A percentile compares a stretch with the other conserved stretches of the same genome.
Evolutionary conservation across 2,113 vertebrate species (phyloP).

Genomic region (Paraplagusia blochii): DNA sequence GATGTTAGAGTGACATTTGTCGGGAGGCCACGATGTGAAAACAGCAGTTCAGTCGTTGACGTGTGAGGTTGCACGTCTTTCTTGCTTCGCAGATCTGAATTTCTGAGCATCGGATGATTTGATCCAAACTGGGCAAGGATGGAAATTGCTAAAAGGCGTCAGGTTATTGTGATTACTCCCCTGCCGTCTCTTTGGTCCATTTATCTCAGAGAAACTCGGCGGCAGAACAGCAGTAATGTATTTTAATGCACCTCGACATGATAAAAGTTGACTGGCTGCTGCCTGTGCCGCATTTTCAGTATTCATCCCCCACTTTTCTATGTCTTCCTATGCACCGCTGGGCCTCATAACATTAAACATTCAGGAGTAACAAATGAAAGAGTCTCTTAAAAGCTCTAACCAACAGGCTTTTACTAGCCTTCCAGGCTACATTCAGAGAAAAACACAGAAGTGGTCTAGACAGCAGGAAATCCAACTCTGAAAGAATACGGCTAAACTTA

Average conservation of each 20-base stretch:
- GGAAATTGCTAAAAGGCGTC: slow-evolving; percentile 44
- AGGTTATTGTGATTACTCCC: slow-evolving; percentile 44
- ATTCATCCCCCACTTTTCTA: slow-evolving; percentile 24
- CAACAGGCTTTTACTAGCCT: slow-evolving; percentile 71
- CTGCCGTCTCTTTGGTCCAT: slow-evolving; percentile 40
- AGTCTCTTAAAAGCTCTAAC: slow-evolving; percentile 68
- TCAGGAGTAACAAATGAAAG: slow-evolving; percentile 71
- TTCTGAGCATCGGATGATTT: slow-evolving; percentile 27
- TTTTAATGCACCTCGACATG: slow-evolving; percentile 53
- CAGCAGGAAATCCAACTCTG: slow-evolving; percentile 70
- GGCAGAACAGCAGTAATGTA: slow-evolving; percentile 44
- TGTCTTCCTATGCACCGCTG: slow-evolving; percentile 46
- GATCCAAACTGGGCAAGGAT: slow-evolving; percentile 13
- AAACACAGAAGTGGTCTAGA: slow-evolving; percentile 71
- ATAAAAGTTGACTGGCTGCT: slow-evolving; percentile 55
- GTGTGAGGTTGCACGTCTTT: slow-evolving; percentile 23
- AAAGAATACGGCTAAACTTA: slow-evolving; percentile 65
- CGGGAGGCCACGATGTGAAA: slow-evolving; percentile 16
- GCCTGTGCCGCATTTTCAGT: slow-evolving; percentile 37
- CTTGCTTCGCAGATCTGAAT: slow-evolving; percentile 23
- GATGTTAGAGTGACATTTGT: slow-evolving; percentile 46
- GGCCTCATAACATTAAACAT: slow-evolving; percentile 67
- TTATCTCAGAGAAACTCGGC: slow-evolving; percentile 43
- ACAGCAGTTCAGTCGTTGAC: slow-evolving; percentile 1
- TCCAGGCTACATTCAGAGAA: slow-evolving; percentile 54